Evolutionary conservation across 2,113 vertebrate genomes (phyloP), one percentile per base, ranked within the genome.

Genomic region (Formicarius rufipectus): DNA sequence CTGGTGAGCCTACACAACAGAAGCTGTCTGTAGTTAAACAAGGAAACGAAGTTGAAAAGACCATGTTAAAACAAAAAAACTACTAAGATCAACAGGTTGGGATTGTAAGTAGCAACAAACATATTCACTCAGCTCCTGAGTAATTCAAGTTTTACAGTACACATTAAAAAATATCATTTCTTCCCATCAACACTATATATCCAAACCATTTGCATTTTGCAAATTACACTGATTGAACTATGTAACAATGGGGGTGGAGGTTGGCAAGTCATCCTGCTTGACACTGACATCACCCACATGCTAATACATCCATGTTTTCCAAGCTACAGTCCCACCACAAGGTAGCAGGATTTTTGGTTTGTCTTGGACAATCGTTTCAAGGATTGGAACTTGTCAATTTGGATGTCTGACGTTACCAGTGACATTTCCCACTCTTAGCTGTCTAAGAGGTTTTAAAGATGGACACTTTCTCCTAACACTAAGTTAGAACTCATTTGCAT

Each of bases 401-500:
- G 81, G 91, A 97, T 60, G 95, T 90, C 98, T 97, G 98, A 97
- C 96, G 39, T 97, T 96, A 96, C 84, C 98, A 95, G 95, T 97
- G 97, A 97, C 97, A 95, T 56, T 97, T 84, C 84, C 95, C 92
- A 96, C 98, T 98, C 98, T 98, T 98, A 98, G 97, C 93, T 86
- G 96, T 96, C 97, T 97, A 98, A 98, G 98, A 98, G 98, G 97
- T 97, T n/a, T 94, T 97, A 96, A 98, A 97, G 98, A 98, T 98
- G 98, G 98, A 98, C 95, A 97, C 95, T 97, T 95, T 98, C 97
- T 98, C 98, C 98, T 98, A 98, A 98, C 98, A 84, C 98, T 98
- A 98, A 98, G 98, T 98, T 98, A 98, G 98, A 98, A 98, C 98
- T 98, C 97, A 98, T 98, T 98, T 98, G 98, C 98, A 98, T 99